Evolutionary conservation across 1,140 invertebrate species (phyloP), one percentile per base, ranked within the genome.

Genomic region (Achroia grisella): DNA sequence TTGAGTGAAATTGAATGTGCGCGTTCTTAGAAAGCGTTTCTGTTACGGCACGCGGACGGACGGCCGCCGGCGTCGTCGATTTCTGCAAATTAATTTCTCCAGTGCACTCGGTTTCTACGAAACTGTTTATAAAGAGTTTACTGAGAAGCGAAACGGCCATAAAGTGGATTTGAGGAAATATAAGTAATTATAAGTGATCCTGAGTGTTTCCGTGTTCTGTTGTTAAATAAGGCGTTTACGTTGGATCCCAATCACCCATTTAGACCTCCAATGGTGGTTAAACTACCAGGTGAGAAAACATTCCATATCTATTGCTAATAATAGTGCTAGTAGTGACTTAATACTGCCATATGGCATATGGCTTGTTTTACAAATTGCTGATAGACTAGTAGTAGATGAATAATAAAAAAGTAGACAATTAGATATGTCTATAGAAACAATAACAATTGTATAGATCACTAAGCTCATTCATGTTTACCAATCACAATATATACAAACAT

Each of bases 31-130:
- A 78, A 79, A 61, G 69, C 62, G 62, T 72, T 68, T 77, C 75
- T 74, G 71, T 62, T 44, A 63, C 69, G 63, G 62, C 62, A 71
- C 63, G 68, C 70, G 62, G 62, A 63, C 68, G 48, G 52, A 53
- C 67, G 43, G 52, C 60, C 62, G 66, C 58, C 62, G 51, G 53
- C 73, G 64, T 66, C 62, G 63, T 67, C 62, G 62, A 64, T 78
- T 81, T 74, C 77, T 75, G 76, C 77, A 79, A 84, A 84, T 73
- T 84, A 82, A 79, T 84, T 84, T 84, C 80, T 82, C 74, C 70
- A 51, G 70, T 76, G 67, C 69, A 66, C 58, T 71, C 64, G 61
- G 71, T 53, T 84, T 84, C 80, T 76, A 72, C 77, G 80, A 81
- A 83, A 78, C 80, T 68, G 74, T 70, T 74, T 81, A 68, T 72